phyloP scores from a whole-genome alignment of 2,797 vertebrate species.

The Glyptemys insculpta region DNA sequence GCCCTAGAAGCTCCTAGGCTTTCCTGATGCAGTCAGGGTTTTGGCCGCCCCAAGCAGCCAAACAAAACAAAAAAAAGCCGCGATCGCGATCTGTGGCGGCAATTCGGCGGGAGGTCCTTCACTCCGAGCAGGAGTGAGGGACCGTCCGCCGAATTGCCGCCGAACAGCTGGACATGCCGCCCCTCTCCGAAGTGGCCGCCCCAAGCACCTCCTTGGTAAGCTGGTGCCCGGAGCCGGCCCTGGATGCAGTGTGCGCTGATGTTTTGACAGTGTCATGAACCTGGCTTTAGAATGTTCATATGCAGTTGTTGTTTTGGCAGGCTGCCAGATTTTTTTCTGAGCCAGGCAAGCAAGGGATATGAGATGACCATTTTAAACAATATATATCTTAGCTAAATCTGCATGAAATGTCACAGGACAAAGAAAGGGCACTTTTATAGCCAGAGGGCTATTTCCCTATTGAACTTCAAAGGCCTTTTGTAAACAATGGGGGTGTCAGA shows the following conservation, averaged over 20 bases:
- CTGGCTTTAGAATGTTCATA: neutral
- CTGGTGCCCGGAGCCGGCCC: no score
- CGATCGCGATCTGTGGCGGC: no score
- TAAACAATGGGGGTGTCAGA: slow-evolving; percentile 1
- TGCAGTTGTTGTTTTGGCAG: accelerated
- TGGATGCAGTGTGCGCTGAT: neutral
- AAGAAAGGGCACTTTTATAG: neutral
- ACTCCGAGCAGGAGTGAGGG: no score
- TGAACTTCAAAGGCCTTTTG: slow-evolving; percentile 54
- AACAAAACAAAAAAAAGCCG: no score
- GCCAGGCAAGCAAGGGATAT: neutral
- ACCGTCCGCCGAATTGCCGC: no score
- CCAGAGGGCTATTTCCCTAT: neutral
- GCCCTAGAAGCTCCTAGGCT: neutral
- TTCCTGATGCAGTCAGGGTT: neutral
- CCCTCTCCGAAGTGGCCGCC: no score
- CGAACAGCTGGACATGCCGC: no score
- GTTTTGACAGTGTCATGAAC: neutral
- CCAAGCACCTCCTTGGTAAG: no score
- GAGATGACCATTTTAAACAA: neutral
- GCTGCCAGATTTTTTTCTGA: neutral
- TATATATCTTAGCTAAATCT: neutral
- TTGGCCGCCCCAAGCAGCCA: no score
- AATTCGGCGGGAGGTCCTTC: no score
- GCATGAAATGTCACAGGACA: slow-evolving; percentile 37